Percentiles rank a stretch among this genome's conserved stretches.
Conservation (phyloP, 2,797 vertebrate species). For the Oryzias dopingdopingensis region DNA sequence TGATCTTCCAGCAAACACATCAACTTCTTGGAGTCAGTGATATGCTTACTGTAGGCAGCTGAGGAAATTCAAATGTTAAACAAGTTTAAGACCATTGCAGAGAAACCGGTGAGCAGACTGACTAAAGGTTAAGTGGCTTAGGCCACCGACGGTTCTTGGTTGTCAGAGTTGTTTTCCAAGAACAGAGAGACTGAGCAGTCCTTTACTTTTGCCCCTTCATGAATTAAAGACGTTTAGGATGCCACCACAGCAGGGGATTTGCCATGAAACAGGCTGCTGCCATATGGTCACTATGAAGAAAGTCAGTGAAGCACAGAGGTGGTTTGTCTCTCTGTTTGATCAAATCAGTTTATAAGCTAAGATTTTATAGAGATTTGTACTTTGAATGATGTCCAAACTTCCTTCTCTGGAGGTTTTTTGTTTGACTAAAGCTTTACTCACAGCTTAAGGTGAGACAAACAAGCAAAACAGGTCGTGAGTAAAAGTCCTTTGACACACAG, state of each 20-base stretch:
- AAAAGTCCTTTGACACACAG: no score
- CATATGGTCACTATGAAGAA: slow-evolving; percentile 19
- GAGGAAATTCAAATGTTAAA: slow-evolving; percentile 34
- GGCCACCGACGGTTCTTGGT: slow-evolving; percentile 29
- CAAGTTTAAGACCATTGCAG: slow-evolving; percentile 50
- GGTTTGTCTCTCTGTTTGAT: no score
- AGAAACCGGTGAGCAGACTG: slow-evolving; percentile 11
- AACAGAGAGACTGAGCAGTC: slow-evolving; percentile 34
- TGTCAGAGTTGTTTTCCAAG: slow-evolving; percentile 39
- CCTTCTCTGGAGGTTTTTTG: no score
- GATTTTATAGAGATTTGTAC: no score
- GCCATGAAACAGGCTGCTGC: slow-evolving; percentile 2
- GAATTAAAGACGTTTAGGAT: slow-evolving; percentile 39
- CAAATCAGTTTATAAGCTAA: no score
- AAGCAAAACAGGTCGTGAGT: no score
- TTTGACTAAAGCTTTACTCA: no score
- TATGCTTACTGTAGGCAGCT: slow-evolving; percentile 18
- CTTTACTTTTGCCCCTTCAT: slow-evolving; percentile 45
- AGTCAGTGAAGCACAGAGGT: neutral
- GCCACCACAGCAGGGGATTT: slow-evolving; percentile 19
- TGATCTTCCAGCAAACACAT: neutral
- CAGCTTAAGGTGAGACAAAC: no score
- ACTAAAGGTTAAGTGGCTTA: slow-evolving; percentile 47
- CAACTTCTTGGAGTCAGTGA: neutral
- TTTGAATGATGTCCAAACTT: no score